Percentiles rank a stretch among this genome's conserved stretches.
Evolutionary conservation across 2,797 vertebrate species (phyloP).

Genomic region (Megalops cyprinoides): DNA sequence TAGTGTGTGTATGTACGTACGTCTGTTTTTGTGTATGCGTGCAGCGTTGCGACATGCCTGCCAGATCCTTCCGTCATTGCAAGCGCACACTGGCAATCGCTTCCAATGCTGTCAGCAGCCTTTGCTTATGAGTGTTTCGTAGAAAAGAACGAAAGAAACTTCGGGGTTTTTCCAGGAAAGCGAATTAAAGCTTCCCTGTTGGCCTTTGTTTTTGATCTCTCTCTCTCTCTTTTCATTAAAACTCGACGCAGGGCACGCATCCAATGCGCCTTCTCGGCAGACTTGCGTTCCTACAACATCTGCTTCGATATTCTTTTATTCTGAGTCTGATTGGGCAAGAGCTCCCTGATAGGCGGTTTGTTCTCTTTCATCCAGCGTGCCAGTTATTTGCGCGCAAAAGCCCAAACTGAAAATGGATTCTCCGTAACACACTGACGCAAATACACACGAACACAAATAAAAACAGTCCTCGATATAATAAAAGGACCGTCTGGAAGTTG

Average conservation of each 20-base stretch:
- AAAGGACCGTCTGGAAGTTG: no score
- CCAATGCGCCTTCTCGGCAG: background rate
- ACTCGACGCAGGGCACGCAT: background rate
- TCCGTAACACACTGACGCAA: no score
- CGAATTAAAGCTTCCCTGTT: slow-evolving; percentile 1
- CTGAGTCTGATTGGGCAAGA: background rate
- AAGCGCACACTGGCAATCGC: background rate
- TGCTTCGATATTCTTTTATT: slow-evolving; percentile 10
- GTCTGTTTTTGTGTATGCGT: background rate
- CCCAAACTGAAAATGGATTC: no score
- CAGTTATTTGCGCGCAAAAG: no score
- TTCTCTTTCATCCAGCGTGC: background rate
- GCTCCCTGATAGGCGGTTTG: background rate
- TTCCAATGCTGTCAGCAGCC: background rate
- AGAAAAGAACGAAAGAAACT: no score
- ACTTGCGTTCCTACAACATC: slow-evolving; percentile 7
- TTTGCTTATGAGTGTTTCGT: background rate
- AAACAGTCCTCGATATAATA: no score
- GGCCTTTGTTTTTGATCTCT: background rate
- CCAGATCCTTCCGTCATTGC: background rate
- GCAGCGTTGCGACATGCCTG: background rate
- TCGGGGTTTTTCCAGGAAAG: slow-evolving; percentile 27
- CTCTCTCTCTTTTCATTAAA: slow-evolving; percentile 12
- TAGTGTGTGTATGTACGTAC: no score
- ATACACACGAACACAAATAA: no score